Conservation (phyloP, 2,797 vertebrate species). For the Tragelaphus oryx region DNA sequence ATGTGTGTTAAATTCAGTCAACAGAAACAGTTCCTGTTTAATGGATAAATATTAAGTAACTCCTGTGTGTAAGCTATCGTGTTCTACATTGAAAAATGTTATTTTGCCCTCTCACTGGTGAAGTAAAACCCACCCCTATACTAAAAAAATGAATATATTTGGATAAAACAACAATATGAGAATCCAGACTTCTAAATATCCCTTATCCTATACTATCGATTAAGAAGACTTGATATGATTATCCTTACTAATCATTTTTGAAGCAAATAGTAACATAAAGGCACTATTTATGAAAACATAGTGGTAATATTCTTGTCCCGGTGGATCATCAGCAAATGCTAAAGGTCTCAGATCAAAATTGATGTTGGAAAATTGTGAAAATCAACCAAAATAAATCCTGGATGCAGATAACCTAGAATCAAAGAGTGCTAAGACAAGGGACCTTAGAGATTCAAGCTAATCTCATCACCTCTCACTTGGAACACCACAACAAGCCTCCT, state of each 20-base stretch:
- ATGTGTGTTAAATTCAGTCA: neutral
- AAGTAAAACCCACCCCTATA: constrained; percentile 10
- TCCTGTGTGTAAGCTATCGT: neutral
- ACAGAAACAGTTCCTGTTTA: neutral
- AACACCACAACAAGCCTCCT: neutral
- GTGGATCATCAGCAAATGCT: neutral
- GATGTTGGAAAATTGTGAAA: constrained; percentile 7
- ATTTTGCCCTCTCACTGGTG: constrained; percentile 7
- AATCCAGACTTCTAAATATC: constrained; percentile 15
- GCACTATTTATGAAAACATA: neutral
- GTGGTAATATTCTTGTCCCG: neutral
- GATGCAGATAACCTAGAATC: neutral
- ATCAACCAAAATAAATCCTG: constrained; percentile 27
- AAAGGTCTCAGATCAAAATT: constrained; percentile 29
- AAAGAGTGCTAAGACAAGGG: neutral
- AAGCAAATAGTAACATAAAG: neutral
- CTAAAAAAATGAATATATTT: neutral
- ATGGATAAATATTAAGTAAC: neutral
- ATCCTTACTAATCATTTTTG: neutral
- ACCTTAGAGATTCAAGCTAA: neutral
- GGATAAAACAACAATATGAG: constrained; percentile 4
- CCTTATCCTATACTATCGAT: neutral
- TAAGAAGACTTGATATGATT: neutral
- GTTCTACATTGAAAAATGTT: constrained; percentile 15
- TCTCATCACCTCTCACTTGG: neutral